These are phyloP conservation scores for Leptopilina syphax DNA, from an alignment of 2,888 invertebrate genomes.

Conservation along the genomic window DNA sequence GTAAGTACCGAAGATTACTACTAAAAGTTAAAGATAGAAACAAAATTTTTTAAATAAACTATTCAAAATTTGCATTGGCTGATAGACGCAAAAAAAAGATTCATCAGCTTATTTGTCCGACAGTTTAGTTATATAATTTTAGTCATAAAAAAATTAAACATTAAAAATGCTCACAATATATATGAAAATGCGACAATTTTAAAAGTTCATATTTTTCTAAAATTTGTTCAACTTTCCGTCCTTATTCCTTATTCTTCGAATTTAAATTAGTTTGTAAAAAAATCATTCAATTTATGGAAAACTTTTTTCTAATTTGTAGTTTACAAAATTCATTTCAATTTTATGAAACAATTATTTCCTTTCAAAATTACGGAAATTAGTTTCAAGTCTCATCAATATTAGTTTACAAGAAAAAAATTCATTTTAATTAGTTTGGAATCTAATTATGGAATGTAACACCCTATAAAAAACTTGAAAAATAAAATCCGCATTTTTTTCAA, in stretches of 20 bases:
- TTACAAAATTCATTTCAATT: too few species aligned
- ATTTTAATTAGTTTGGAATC: neutral
- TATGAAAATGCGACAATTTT: too few species aligned
- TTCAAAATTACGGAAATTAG: too few species aligned
- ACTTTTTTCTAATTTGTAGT: neutral
- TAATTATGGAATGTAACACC: constrained; percentile 5
- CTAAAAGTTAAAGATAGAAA: neutral
- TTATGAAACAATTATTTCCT: too few species aligned
- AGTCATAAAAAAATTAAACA: too few species aligned
- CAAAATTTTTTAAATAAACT: neutral
- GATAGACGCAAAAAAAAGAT: neutral
- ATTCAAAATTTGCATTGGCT: neutral
- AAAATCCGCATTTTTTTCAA: neutral
- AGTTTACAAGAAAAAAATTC: neutral
- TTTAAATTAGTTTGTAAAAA: too few species aligned
- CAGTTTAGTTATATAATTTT: neutral
- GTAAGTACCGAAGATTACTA: constrained; percentile 2
- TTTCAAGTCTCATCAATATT: neutral
- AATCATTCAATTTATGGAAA: neutral
- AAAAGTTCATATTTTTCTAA: neutral
- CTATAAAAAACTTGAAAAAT: neutral
- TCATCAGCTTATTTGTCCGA: constrained; percentile 30
- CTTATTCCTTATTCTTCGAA: too few species aligned
- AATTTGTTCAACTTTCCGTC: neutral
- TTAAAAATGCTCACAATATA: too few species aligned